Conservation (phyloP, 2,888 invertebrate genomes). For the Chloroclystis v-ata region DNA sequence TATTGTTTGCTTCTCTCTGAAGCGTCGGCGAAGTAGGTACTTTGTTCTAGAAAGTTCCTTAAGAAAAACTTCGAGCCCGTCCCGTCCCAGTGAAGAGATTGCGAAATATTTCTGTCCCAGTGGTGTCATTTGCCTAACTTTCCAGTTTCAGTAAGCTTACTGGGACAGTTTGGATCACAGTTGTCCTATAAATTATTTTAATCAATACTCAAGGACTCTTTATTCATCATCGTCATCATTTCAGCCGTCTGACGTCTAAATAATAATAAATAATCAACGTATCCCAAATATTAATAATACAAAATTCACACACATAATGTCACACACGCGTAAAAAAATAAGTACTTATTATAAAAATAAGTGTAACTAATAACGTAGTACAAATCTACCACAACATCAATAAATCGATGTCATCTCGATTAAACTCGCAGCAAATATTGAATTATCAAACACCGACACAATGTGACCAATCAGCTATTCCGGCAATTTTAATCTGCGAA, state of each 20-base stretch:
- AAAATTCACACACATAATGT: too few species aligned
- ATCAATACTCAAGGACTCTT: too few species aligned
- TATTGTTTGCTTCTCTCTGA: conserved; percentile 50
- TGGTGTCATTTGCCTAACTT: conserved; percentile 72
- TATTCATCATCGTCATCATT: too few species aligned
- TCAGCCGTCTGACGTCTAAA: too few species aligned
- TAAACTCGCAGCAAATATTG: conserved; percentile 32
- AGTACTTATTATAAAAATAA: too few species aligned
- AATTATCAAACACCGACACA: conserved; percentile 30
- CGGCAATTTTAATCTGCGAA: conserved; percentile 53
- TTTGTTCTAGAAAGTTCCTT: conserved; percentile 51
- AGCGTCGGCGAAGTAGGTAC: conserved; percentile 36
- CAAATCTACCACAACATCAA: neutral
- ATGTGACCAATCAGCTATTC: conserved; percentile 48
- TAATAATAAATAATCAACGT: too few species aligned
- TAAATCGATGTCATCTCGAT: conserved; percentile 24
- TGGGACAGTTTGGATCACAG: too few species aligned
- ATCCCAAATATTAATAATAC: too few species aligned
- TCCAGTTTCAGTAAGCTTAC: conserved; percentile 60
- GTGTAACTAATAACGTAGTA: too few species aligned
- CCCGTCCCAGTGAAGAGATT: conserved; percentile 62
- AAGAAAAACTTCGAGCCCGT: conserved; percentile 56
- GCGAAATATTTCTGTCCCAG: conserved; percentile 65
- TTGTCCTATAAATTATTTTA: too few species aligned
- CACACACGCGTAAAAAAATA: too few species aligned